Conservation (phyloP, 2,888 invertebrate genomes). For the Brachyopa scutellaris region DNA sequence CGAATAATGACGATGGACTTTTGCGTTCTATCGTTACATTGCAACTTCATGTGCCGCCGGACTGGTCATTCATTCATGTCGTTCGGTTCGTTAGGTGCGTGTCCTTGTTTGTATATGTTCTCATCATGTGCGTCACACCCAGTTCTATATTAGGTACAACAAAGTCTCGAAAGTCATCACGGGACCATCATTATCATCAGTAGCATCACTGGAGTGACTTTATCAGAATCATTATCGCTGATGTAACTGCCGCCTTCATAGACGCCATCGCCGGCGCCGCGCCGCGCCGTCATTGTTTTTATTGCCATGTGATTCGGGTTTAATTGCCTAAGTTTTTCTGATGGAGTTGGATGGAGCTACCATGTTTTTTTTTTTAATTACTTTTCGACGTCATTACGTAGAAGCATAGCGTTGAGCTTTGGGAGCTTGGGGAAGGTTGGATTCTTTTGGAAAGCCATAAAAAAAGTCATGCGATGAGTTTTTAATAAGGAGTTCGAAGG, state of each 20-base stretch:
- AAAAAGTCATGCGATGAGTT: no score
- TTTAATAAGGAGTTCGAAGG: no score
- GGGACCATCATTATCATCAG: constrained; percentile 54
- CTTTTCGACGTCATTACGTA: constrained; percentile 33
- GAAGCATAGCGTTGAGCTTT: not conserved
- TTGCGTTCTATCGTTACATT: constrained; percentile 12
- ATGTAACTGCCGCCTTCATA: constrained; percentile 63
- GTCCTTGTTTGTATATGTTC: constrained; percentile 3
- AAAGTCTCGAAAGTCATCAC: constrained; percentile 41
- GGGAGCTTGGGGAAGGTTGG: not conserved
- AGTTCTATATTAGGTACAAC: constrained; percentile 8
- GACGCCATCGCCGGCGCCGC: not conserved
- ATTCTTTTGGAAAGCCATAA: not conserved
- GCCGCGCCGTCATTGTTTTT: constrained; percentile 66
- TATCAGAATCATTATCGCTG: constrained; percentile 68
- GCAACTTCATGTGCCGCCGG: constrained; percentile 30
- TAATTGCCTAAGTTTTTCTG: constrained; percentile 68
- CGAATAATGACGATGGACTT: constrained; percentile 5
- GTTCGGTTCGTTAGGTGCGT: constrained; percentile 59
- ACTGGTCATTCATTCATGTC: constrained; percentile 43
- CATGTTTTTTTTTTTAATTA: constrained; percentile 39
- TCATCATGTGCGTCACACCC: constrained; percentile 30
- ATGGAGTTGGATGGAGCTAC: constrained; percentile 20
- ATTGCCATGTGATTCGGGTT: constrained; percentile 69
- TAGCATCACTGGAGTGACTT: constrained; percentile 52